phyloP scores from a whole-genome alignment of 2,888 invertebrate genomes.

The Cryptosula pallasiana region DNA sequence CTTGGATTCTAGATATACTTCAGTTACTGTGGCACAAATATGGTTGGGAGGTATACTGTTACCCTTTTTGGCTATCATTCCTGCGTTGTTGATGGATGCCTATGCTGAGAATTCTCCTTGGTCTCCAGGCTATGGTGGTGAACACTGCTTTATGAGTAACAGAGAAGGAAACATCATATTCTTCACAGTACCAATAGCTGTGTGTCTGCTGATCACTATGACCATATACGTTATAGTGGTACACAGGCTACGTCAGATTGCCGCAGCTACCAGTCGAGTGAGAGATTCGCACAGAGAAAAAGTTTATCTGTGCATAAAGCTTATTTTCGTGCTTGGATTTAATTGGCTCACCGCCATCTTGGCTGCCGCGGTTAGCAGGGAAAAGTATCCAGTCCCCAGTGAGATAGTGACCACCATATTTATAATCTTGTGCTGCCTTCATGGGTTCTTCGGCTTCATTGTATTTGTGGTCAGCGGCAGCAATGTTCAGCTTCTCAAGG shows the following conservation, averaged over 20 bases:
- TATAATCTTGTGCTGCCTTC: conserved; percentile 1
- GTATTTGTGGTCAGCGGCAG: conserved; percentile 19
- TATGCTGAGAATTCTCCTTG: not conserved
- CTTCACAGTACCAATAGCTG: conserved; percentile 2
- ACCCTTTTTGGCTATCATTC: not conserved
- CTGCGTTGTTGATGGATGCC: not conserved
- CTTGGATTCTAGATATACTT: conserved; percentile 9
- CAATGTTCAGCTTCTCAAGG: conserved; percentile 5
- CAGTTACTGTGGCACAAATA: not conserved
- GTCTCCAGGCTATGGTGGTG: not conserved
- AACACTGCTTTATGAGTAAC: not conserved
- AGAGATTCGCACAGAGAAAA: conserved; percentile 17
- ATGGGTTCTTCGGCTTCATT: conserved; percentile 17
- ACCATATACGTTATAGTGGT: conserved; percentile 15
- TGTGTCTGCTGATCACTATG: not conserved
- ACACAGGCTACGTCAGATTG: not conserved
- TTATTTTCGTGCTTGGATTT: not conserved
- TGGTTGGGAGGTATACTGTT: not conserved
- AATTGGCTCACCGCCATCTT: not conserved
- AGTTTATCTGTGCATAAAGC: conserved; percentile 10
- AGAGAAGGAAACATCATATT: conserved; percentile 4
- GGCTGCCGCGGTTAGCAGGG: not conserved
- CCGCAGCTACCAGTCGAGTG: conserved; percentile 15
- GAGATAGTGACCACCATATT: not conserved
- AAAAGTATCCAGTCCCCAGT: not conserved